These are phyloP conservation scores for Rhinopomastus cyanomelas DNA, from an alignment of 2,113 vertebrate genomes.

Conservation along the genomic window DNA sequence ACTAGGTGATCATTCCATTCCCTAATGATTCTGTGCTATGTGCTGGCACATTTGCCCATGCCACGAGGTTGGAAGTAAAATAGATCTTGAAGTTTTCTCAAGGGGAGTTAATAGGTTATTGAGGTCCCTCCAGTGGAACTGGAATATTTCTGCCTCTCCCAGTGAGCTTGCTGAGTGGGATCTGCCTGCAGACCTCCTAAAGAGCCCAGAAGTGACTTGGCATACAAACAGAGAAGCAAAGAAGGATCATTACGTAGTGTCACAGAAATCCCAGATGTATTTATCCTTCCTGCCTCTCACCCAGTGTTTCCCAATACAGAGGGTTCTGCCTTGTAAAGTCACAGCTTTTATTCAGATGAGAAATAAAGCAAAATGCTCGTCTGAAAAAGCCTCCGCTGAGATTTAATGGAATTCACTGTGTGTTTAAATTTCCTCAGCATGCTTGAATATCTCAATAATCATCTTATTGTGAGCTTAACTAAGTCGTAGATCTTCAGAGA, in stretches of 20 bases:
- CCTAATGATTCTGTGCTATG: too few relatives aligned
- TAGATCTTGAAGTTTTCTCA: constrained; percentile 61
- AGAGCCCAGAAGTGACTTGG: constrained; percentile 3
- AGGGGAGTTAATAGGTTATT: constrained; percentile 36
- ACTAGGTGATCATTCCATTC: too few relatives aligned
- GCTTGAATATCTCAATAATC: constrained; percentile 35
- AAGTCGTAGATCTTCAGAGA: constrained; percentile 24
- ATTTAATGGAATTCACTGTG: constrained; percentile 5
- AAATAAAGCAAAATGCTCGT: background rate
- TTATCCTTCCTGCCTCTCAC: background rate
- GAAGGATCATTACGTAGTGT: background rate
- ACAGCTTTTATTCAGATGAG: background rate
- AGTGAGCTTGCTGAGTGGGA: background rate
- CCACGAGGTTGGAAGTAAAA: constrained; percentile 46
- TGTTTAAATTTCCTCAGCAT: constrained; percentile 37
- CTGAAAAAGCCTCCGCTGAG: background rate
- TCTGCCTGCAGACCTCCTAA: constrained; percentile 36
- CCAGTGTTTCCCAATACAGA: background rate
- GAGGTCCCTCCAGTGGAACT: constrained; percentile 51
- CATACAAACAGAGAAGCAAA: background rate
- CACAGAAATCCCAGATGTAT: background rate
- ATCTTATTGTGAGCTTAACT: constrained; percentile 1
- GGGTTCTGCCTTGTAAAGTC: background rate
- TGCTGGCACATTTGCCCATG: constrained; percentile 8
- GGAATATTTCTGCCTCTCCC: constrained; percentile 9